Evolutionary conservation across 2,797 vertebrate species (phyloP).

Genomic region (Gymnoscopelus microlampas): DNA sequence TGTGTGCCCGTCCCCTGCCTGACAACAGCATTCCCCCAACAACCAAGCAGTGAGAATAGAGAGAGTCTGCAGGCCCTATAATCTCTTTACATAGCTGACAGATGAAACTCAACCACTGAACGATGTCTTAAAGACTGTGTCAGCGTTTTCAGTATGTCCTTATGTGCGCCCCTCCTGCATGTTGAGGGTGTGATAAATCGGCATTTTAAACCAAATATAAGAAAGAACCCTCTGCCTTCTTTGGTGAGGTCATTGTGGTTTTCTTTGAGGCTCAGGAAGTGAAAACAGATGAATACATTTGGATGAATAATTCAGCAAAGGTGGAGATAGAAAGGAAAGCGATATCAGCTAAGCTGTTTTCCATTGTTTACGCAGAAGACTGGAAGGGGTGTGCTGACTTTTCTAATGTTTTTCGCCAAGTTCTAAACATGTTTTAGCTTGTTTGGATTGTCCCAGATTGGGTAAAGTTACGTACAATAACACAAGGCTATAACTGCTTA

Average conservation of each 20-base stretch:
- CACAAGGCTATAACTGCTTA: not conserved
- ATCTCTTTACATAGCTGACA: slow-evolving; percentile 14
- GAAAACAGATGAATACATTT: not conserved
- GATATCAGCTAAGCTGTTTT: slow-evolving; percentile 15
- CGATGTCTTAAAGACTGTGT: not conserved
- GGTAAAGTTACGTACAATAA: slow-evolving; percentile 1
- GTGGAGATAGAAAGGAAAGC: not conserved
- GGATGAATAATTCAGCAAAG: slow-evolving; percentile 29
- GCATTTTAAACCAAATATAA: not conserved
- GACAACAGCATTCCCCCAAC: slow-evolving; percentile 7
- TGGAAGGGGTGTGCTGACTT: not conserved
- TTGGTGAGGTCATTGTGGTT: not conserved
- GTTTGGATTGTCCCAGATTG: slow-evolving; percentile 21
- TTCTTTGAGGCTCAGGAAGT: not conserved
- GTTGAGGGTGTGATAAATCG: not conserved
- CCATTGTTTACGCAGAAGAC: slow-evolving; percentile 28
- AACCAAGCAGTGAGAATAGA: not conserved
- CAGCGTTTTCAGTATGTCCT: not conserved
- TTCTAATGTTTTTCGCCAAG: slow-evolving; percentile 17
- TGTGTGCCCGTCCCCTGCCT: not conserved
- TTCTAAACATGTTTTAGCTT: slow-evolving; percentile 8
- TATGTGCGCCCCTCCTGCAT: slow-evolving; percentile 16
- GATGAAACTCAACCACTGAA: not conserved
- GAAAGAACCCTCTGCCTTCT: not conserved
- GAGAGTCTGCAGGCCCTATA: not conserved